These are phyloP conservation scores for Lates calcarifer DNA, from an alignment of 2,113 vertebrate species.

Conservation along the genomic window DNA sequence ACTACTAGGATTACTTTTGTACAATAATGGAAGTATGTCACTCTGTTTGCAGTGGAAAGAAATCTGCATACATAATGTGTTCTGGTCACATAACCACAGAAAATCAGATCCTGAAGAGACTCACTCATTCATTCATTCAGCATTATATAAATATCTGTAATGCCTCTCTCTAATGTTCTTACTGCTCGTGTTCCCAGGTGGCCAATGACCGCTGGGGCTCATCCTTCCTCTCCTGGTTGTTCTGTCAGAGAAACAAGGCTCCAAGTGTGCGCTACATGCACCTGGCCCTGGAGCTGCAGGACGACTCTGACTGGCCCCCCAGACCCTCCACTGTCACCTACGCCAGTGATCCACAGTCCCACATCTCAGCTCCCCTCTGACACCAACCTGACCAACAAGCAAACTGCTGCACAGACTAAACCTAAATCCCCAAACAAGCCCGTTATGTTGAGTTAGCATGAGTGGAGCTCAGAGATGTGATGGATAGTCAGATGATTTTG, in stretches of 20 bases:
- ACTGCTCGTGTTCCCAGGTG: constrained; percentile 76
- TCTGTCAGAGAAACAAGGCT: constrained; percentile 80
- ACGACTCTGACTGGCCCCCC: constrained; percentile 92
- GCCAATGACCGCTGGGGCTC: constrained; percentile 82
- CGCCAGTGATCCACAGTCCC: constrained; percentile 75
- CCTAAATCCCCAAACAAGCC: neutral
- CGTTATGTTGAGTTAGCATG: neutral
- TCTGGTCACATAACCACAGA: neutral
- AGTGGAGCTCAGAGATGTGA: constrained; percentile 7
- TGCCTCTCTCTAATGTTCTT: neutral
- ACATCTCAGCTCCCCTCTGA: constrained; percentile 53
- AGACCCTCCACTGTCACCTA: constrained; percentile 89
- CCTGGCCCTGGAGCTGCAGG: constrained; percentile 91
- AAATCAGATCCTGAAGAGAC: neutral
- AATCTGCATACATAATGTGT: neutral
- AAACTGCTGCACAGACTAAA: constrained; percentile 24
- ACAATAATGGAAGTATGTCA: neutral
- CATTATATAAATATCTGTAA: neutral
- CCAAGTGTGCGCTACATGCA: constrained; percentile 90
- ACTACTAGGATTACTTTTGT: neutral
- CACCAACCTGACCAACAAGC: neutral
- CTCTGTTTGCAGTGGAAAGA: neutral
- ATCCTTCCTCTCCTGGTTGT: constrained; percentile 83
- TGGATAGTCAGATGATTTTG: neutral
- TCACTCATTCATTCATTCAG: neutral